Percentiles rank a stretch among this genome's conserved stretches.
Conservation (phyloP, 1,140 invertebrate genomes). For the Bathynomus jamesi region DNA sequence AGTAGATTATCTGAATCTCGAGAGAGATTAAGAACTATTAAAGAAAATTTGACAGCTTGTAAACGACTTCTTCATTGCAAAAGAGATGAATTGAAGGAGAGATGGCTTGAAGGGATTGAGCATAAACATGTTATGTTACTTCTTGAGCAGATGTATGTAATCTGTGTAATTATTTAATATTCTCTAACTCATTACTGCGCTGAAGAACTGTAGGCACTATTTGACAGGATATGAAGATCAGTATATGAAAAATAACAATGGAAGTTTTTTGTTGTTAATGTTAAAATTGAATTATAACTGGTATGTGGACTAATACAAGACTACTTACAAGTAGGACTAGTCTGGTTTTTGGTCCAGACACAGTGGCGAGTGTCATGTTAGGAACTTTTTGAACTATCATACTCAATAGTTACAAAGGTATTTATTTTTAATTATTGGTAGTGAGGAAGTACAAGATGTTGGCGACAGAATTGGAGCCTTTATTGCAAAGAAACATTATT, state of each 20-base stretch:
- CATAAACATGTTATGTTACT: conserved; percentile 81
- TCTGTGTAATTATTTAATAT: conserved; percentile 45
- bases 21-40: conserved; percentile 71
- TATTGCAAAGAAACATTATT: conserved; percentile 66
- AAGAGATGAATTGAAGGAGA: conserved; percentile 81
- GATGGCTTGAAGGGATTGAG: conserved; percentile 87
- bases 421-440: conserved; percentile 43
- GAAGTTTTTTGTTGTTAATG: not conserved
- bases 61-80: conserved; percentile 82
- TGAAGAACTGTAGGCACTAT: conserved; percentile 5
- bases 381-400: conserved; percentile 1
- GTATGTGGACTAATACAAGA: not conserved
- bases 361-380: too few species aligned
- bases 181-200: conserved; percentile 15
- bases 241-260: not conserved
- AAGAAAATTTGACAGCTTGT: conserved; percentile 81
- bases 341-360: not conserved
- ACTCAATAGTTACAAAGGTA: not conserved
- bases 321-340: not conserved
- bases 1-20: conserved; percentile 66
- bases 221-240: not conserved
- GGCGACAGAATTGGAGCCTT: conserved; percentile 63
- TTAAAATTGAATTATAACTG: not conserved
- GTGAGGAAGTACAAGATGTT: conserved; percentile 68
- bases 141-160: conserved; percentile 66